Evolutionary conservation across 2,888 invertebrate species (phyloP), one percentile per base, ranked within the genome.

Genomic region (Bugula neritina): DNA sequence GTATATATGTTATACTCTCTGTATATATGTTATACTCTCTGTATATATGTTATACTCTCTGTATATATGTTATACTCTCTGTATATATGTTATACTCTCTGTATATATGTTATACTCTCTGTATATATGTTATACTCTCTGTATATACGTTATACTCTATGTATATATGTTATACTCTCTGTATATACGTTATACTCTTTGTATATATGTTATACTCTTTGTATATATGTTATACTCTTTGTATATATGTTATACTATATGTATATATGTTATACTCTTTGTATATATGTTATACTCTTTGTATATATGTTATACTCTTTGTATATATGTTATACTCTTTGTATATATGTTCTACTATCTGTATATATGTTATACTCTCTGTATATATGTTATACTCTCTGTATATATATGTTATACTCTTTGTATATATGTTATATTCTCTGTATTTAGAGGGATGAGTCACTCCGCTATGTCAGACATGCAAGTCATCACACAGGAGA

Each of bases 401-500:
- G 43, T 43, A 43, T 5, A 5, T 43, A 43, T 5, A 10, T 10
- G 17, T 43, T 43, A 17, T 43, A 5, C 17, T 17, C 43, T 17
- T 10, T 43, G 43, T 10, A 43, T 43, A 43, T 17, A 43, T 43
- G 17, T 43, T 5, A 17, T 43, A 17, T 17, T 43, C 17, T 72
- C 54, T 72, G 34, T 58, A 57, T 77, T 34, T 76, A 83, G 84
- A 73, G 91, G 90, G 52, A 79, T 85, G 35, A 83, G 85, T 75
- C 94, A 94, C 87, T 94, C 94, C 17, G 94, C 93, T 17, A 82
- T 92, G 72, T 90, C 89, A 72, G 95, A 94, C 84, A 96, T 97
- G 94, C 90, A 91, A 81, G 88, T 88, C 29, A 93, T 98, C 80
- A 91, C 93, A 81, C 96, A 96, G 86, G 91, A 94, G 72, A 75